Percentiles rank a stretch among this genome's conserved stretches.
These are phyloP conservation scores for Pogonocichla stellata DNA, from an alignment of 2,113 vertebrate genomes.

Conservation along the genomic window DNA sequence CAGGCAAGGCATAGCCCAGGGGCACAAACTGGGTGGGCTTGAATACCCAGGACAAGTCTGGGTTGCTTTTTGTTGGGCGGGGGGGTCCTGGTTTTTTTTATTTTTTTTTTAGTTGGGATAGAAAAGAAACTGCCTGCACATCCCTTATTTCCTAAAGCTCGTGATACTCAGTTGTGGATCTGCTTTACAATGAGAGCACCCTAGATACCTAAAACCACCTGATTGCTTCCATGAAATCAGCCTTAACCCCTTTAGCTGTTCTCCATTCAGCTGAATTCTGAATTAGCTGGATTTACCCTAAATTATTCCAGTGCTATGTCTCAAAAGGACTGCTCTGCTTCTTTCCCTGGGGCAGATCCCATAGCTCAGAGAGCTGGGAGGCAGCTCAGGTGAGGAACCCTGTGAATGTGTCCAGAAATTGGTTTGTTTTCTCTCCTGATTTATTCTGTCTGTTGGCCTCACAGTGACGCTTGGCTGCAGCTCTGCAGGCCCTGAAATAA, in stretches of 20 bases:
- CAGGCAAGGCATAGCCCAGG: not conserved
- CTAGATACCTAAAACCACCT: not conserved
- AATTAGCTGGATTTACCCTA: not conserved
- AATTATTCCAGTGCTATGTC: not conserved
- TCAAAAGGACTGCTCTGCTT: not conserved
- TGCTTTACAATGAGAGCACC: not conserved
- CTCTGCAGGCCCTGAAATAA: not conserved
- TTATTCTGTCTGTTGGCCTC: not conserved
- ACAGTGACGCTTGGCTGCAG: not conserved
- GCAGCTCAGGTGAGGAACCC: not conserved
- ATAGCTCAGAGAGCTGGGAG: accelerated
- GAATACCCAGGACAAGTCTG: not conserved
- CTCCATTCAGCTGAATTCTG: not conserved
- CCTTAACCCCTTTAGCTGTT: not conserved
- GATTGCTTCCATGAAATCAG: not conserved
- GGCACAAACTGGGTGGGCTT: not conserved
- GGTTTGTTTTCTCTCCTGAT: not conserved
- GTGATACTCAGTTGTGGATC: not conserved
- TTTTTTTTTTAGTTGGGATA: not conserved
- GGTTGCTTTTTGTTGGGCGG: accelerated
- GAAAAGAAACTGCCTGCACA: not conserved
- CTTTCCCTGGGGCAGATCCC: not conserved
- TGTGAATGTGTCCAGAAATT: not conserved
- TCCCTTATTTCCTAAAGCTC: not conserved
- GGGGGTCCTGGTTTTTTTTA: no score